These are phyloP conservation scores for Oncorhynchus mykiss DNA, from an alignment of 2,113 vertebrate genomes.

Conservation along the genomic window DNA sequence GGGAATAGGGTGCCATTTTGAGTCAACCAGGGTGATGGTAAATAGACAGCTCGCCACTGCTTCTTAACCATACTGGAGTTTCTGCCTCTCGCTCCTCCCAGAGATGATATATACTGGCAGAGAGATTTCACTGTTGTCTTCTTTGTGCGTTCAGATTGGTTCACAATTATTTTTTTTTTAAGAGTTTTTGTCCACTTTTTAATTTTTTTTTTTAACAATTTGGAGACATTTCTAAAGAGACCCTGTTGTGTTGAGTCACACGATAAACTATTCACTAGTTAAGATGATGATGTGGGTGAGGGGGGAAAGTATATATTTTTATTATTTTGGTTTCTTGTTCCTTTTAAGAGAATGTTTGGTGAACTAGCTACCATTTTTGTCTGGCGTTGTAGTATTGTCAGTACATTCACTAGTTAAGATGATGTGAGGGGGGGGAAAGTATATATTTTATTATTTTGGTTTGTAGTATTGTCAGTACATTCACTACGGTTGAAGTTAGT, in stretches of 20 bases:
- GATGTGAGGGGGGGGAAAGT: too few species aligned
- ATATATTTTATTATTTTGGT: neutral
- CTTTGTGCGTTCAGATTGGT: neutral
- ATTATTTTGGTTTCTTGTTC: neutral
- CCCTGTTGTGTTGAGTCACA: neutral
- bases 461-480: neutral
- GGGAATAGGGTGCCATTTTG: neutral
- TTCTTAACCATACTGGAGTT: neutral
- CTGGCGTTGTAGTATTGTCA: too few species aligned
- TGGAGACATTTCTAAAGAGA: neutral
- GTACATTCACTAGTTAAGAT: neutral
- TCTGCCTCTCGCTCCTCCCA: neutral
- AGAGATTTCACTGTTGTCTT: slow-evolving; percentile 6
- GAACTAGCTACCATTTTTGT: too few species aligned
- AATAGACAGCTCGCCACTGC: neutral
- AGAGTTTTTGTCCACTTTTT: too few species aligned
- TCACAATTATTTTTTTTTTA: too few species aligned
- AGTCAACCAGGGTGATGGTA: neutral
- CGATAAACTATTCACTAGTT: neutral
- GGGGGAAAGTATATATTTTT: neutral
- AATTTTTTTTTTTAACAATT: neutral
- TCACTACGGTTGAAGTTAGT: neutral
- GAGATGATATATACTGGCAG: neutral
- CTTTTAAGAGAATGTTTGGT: neutral
- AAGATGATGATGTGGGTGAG: too few species aligned